Conservation (phyloP, 30 jellyfish, hydroid and myxozoan species). For the Thelohanellus kitauei region DNA sequence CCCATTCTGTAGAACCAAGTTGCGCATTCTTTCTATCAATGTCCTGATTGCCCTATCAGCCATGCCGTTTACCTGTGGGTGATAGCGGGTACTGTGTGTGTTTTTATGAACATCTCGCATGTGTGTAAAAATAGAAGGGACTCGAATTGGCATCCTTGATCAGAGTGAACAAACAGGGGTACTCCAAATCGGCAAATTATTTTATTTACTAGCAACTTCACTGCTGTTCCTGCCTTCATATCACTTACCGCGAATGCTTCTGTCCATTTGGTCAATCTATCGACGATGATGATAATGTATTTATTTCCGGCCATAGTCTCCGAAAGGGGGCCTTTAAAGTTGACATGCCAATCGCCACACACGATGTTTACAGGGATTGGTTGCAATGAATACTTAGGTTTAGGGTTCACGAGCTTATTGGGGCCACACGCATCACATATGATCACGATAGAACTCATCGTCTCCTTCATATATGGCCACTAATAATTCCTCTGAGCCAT, state of each 20-base stretch:
- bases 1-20: no score
- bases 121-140: slow-evolving; percentile 10
- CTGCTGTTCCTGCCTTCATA: slow-evolving; percentile 4
- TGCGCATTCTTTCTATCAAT: no score
- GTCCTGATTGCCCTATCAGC: no score
- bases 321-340: slow-evolving; percentile 20
- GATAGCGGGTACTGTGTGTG: slow-evolving; percentile 14
- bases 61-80: slow-evolving; percentile 15
- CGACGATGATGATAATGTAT: slow-evolving; percentile 16
- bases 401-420: slow-evolving; percentile 13
- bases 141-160: no score
- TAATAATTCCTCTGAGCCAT: slow-evolving; percentile 12
- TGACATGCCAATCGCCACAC: slow-evolving; percentile 10
- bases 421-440: slow-evolving; percentile 22
- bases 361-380: slow-evolving; percentile 15
- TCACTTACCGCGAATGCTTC: slow-evolving; percentile 14
- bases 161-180: slow-evolving; percentile 14
- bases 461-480: slow-evolving; percentile 19
- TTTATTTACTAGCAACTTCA: slow-evolving; percentile 13
- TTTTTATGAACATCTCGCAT: slow-evolving; percentile 8
- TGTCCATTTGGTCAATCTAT: slow-evolving; percentile 20
- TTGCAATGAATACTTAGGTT: slow-evolving; percentile 14
- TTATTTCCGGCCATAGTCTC: slow-evolving; percentile 11
- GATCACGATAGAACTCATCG: slow-evolving; percentile 8
- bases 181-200: slow-evolving; percentile 14